Percentiles rank a stretch among this genome's conserved stretches.
phyloP scores from a whole-genome alignment of 1,140 invertebrate genomes.

The Drosophila virilis region DNA sequence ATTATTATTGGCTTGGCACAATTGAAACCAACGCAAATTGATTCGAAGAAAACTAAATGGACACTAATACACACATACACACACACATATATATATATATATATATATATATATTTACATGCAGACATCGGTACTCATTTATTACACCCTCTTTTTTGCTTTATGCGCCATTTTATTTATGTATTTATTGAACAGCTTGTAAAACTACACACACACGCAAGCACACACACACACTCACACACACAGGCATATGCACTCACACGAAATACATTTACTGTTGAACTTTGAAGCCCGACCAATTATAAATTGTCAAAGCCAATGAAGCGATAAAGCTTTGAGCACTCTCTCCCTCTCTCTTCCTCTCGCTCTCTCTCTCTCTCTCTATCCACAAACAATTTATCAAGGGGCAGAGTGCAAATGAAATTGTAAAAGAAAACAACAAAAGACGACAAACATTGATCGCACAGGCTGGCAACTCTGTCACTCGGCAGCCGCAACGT shows the following conservation, averaged over 20 bases:
- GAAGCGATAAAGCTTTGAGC: constrained; percentile 40
- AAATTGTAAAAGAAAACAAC: constrained; percentile 31
- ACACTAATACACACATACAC: constrained; percentile 7
- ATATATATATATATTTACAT: background rate
- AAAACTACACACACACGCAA: constrained; percentile 9
- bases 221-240: constrained; percentile 3
- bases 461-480: constrained; percentile 24
- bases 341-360: background rate
- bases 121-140: constrained; percentile 14
- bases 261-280: constrained; percentile 47
- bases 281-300: constrained; percentile 61
- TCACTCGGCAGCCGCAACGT: constrained; percentile 11
- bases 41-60: constrained; percentile 72
- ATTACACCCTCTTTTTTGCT: constrained; percentile 22
- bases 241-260: constrained; percentile 3
- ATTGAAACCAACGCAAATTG: constrained; percentile 79
- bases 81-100: background rate
- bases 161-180: constrained; percentile 11
- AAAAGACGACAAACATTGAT: constrained; percentile 29
- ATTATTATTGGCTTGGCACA: constrained; percentile 77
- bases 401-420: constrained; percentile 9
- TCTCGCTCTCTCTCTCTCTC: background rate
- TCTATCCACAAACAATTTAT: constrained; percentile 10
- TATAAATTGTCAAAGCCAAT: constrained; percentile 53
- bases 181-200: constrained; percentile 36